Evolutionary conservation across 2,113 vertebrate species (phyloP), one percentile per base, ranked within the genome.

Genomic region (Picathartes gymnocephalus): DNA sequence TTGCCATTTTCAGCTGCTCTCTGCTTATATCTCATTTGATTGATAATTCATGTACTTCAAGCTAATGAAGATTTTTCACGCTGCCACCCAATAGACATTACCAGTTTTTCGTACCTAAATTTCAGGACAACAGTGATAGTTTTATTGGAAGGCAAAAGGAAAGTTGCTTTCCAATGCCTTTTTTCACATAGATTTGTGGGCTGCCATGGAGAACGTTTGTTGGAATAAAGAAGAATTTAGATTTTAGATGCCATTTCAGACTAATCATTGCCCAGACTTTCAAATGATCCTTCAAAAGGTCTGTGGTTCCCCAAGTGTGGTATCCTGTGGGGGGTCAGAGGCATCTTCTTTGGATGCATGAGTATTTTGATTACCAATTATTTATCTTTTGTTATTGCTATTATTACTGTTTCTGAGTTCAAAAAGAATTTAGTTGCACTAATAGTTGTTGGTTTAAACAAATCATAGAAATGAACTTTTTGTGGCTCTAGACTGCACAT

Each of bases 1-100:
- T 96, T 79, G 33, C 48, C 33, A 42, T 96, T 93, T 95, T 90
- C 51, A 53, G 81, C 78, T 79, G 88, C 65, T 95, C 39, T 39
- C 5, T 60, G 65, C 88, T 72, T 62, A 65, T 83, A 92, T 96
- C 54, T 91, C 35, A 28, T 86, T 48, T 96, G 89, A 95, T 88
- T 93, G 84, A 90, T 95, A 93, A 88, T 95, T 69, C 31, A 16
- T 21, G 57, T 47, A 53, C 57, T 95, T 96, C 23, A 71, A 54
- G 15, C 58, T 93, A 95, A 91, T 93, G 54, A 91, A 60, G 68
- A 54, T 69, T 95, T n/a, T 66, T 87, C n/a, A 56, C 87, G 65
- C 33, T 90, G 76, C 81, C 60, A 88, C 28, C 89, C 96, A 88
- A 44, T 56, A 82, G 35, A 82, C 62, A 53, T 86, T 78, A 40